Percentiles rank a stretch among this genome's conserved stretches.
phyloP scores from a whole-genome alignment of 2,113 vertebrate genomes.

The Diphyllodes magnificus region DNA sequence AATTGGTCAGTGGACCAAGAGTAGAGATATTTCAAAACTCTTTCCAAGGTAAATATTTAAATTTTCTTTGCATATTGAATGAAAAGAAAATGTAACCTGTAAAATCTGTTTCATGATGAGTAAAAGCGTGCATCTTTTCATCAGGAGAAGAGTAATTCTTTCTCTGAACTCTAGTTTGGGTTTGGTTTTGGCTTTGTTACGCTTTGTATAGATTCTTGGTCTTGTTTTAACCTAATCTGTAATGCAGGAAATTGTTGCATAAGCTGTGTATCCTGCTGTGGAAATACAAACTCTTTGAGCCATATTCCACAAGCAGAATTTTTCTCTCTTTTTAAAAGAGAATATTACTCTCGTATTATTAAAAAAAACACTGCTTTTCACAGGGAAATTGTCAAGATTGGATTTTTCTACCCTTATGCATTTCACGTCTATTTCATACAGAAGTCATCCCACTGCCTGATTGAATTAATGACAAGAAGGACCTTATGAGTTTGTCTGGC shows the following conservation, averaged over 20 bases:
- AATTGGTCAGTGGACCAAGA: background rate
- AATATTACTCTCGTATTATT: background rate
- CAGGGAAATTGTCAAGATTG: background rate
- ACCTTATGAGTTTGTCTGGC: background rate
- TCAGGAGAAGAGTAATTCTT: background rate
- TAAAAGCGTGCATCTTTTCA: background rate
- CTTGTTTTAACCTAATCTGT: background rate
- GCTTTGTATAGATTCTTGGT: background rate
- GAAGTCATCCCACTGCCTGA: background rate
- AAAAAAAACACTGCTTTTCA: background rate
- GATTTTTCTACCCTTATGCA: background rate
- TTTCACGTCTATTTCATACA: background rate
- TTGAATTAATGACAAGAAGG: background rate
- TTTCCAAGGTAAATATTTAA: background rate
- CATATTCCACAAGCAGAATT: background rate
- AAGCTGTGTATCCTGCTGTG: background rate
- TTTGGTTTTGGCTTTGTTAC: background rate
- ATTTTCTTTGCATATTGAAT: background rate
- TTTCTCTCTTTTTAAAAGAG: background rate
- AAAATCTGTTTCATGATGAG: background rate
- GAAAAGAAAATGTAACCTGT: background rate
- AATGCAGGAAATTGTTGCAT: background rate
- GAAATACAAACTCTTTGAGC: background rate
- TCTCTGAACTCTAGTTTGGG: background rate
- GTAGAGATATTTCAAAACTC: background rate